A percentile compares a stretch with the other conserved stretches of the same genome.
Evolutionary conservation across 2,113 vertebrate species (phyloP).

Genomic region (Anoplopoma fimbria): DNA sequence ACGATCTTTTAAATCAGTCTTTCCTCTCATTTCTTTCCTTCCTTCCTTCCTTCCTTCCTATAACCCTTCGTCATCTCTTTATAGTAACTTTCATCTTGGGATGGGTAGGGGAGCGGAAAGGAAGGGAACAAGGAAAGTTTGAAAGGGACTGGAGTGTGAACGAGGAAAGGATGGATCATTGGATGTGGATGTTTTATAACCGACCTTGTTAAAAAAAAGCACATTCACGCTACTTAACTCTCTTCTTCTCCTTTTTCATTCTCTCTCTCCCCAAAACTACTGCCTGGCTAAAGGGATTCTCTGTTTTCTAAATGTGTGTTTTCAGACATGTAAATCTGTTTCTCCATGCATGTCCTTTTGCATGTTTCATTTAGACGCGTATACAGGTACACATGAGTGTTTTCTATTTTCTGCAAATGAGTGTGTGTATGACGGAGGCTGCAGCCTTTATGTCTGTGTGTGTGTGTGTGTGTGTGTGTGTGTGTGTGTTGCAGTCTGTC

Average conservation of each 20-base stretch:
- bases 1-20: background rate
- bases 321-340: background rate
- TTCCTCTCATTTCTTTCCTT: background rate
- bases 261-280: background rate
- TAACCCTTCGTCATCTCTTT: background rate
- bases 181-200: background rate
- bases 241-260: background rate
- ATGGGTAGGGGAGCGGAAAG: background rate
- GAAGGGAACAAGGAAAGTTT: background rate
- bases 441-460: background rate
- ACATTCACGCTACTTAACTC: background rate
- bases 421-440: background rate
- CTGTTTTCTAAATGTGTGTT: too few species aligned
- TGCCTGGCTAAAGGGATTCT: background rate
- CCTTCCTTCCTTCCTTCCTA: background rate
- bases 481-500: slow-evolving; percentile 7
- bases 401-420: background rate
- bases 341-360: background rate
- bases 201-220: background rate
- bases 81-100: background rate
- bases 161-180: background rate
- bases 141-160: background rate
- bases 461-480: background rate
- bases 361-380: background rate
- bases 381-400: background rate